Evolutionary conservation across 2,113 vertebrate genomes (phyloP).

Genomic region (Origma solitaria): DNA sequence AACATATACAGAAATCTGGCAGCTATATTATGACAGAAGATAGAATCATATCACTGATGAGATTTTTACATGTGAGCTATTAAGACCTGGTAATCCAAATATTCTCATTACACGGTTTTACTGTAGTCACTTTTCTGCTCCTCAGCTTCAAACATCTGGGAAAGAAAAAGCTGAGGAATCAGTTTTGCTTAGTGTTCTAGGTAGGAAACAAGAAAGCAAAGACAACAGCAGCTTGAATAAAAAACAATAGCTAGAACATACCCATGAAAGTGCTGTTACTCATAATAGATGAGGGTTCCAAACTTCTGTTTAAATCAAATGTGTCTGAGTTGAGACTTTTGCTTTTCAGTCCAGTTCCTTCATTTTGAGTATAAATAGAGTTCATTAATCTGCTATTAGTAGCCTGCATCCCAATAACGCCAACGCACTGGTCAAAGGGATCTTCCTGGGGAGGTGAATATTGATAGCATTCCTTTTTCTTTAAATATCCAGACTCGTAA

Average conservation of each 20-base stretch:
- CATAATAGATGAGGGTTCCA: constrained; percentile 42
- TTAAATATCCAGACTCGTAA: constrained; percentile 71
- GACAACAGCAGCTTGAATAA: background rate
- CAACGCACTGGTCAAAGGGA: constrained; percentile 68
- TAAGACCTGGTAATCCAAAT: background rate
- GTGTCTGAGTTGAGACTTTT: constrained; percentile 59
- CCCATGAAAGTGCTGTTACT: constrained; percentile 83
- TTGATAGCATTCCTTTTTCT: constrained; percentile 74
- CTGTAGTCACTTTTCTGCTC: background rate
- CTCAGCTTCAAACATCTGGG: background rate
- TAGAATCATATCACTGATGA: background rate
- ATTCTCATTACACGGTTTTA: background rate
- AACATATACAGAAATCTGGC: background rate
- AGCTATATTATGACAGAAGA: background rate
- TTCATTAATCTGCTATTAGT: constrained; percentile 41
- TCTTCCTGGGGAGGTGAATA: constrained; percentile 72
- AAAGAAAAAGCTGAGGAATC: background rate
- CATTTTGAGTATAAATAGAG: constrained; percentile 58
- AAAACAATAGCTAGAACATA: constrained; percentile 61
- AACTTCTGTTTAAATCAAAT: constrained; percentile 61
- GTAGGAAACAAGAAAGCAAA: background rate
- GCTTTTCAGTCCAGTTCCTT: constrained; percentile 62
- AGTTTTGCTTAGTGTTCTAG: background rate
- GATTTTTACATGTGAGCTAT: background rate
- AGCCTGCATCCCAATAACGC: constrained; percentile 22